Base-by-base conservation (phyloP, 1,140 invertebrate genomes). In the Calycopis cecrops region DNA sequence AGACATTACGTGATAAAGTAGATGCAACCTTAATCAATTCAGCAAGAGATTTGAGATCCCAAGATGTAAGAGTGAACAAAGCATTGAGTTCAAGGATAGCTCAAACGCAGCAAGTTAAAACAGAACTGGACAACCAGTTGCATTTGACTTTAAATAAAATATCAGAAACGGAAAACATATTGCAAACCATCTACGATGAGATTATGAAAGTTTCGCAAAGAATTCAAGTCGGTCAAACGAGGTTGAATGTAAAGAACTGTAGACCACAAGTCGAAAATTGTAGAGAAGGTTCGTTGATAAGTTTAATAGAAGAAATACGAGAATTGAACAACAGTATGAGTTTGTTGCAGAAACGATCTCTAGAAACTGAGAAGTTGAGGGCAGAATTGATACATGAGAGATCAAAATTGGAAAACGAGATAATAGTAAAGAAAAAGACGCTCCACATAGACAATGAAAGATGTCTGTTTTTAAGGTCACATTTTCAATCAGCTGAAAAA, bases 171-270 rank as follows among this genome's bases (percentile, higher is more conserved):
- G 94, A 95, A 73, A 91, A 90, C 40, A 83, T 93, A 9, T 90
- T 94, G 11, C 85, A 89, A n/a, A 85, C 90, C 16, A 76, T 94
- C 34, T 88, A 91, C 48, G 88, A 85, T n/a, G 90, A 90, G 18
- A 90, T 92, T 9, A 81, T 90, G 52, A 90, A 90, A 59, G 88
- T 94, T 17, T 91, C 93, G 55, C 87, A 90, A 14, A 89, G 92
- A 8, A 89, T 94, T 79, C 94, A 94, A 79, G 90, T 93, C 7
- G 93, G 92, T 3, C 93, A 95, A 71, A 94, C 93, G 3, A 89
- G 93, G 64, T 85, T 95, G 69, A 89, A 93, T 65, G 91, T 92
- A 60, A 89, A 93, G 53, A 87, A 90, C 21, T 85, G 88, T 34
- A 80, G 91, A 10, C 92, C 92, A 1, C 83, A 90, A 16, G 90